Percentiles rank a stretch among this genome's conserved stretches.
phyloP scores from a whole-genome alignment of 2,113 vertebrate genomes.

The Heliornis fulica region DNA sequence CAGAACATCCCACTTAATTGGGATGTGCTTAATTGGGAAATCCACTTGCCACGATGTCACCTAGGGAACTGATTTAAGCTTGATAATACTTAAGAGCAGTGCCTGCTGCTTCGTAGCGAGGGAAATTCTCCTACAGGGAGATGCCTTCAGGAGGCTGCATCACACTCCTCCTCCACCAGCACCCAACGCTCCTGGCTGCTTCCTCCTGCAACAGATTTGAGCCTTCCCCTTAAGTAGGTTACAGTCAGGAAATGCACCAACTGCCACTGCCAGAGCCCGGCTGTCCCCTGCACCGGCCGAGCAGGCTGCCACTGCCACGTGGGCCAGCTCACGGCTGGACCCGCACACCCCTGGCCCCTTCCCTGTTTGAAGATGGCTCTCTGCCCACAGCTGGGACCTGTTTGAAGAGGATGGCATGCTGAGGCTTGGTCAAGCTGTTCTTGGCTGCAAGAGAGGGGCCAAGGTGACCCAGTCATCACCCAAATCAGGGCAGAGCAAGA shows the following conservation, averaged over 20 bases:
- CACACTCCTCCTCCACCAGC: background rate
- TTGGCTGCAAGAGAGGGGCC: background rate
- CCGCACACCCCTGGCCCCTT: background rate
- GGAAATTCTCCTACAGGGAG: slow-evolving; percentile 59
- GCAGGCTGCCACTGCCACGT: background rate
- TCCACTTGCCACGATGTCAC: slow-evolving; percentile 63
- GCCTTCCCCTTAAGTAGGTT: slow-evolving; percentile 39
- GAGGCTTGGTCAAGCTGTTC: background rate
- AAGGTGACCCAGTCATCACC: background rate
- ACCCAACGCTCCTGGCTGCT: slow-evolving; percentile 17
- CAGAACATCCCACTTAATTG: slow-evolving; percentile 57
- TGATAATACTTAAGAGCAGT: slow-evolving; percentile 51
- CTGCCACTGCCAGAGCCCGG: background rate
- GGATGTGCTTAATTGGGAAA: slow-evolving; percentile 67
- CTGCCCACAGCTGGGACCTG: background rate
- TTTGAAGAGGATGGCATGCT: background rate
- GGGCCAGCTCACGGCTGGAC: background rate
- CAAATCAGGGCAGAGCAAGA: background rate
- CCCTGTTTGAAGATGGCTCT: background rate
- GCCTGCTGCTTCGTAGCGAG: slow-evolving; percentile 55
- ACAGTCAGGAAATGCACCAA: slow-evolving; percentile 21
- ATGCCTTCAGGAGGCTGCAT: slow-evolving; percentile 60
- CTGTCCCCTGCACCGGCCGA: slow-evolving; percentile 16
- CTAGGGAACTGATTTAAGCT: slow-evolving; percentile 60
- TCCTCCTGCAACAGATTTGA: slow-evolving; percentile 36